Evolutionary conservation across 2,888 invertebrate genomes (phyloP).

Genomic region (Atethmia centrago): DNA sequence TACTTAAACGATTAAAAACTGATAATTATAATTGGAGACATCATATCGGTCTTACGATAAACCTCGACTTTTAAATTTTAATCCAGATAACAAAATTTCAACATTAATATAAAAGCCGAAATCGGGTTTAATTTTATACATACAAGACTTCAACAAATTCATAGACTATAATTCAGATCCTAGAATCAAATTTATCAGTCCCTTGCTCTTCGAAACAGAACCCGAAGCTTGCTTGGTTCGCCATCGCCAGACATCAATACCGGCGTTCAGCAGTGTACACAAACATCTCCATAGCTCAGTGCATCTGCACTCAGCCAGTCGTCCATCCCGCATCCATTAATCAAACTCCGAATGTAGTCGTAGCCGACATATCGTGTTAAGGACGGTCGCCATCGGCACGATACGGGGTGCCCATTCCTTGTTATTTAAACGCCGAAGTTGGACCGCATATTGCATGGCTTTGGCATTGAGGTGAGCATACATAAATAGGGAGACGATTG

Average conservation of each 20-base stretch:
- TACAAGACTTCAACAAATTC: background rate
- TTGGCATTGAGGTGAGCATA: background rate
- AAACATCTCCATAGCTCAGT: slow-evolving; percentile 40
- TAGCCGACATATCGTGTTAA: slow-evolving; percentile 15
- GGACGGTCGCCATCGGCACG: slow-evolving; percentile 32
- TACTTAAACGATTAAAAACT: slow-evolving; percentile 16
- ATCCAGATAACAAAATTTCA: background rate
- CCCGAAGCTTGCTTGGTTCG: background rate
- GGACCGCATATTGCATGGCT: background rate
- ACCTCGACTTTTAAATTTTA: slow-evolving; percentile 1
- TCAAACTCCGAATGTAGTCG: slow-evolving; percentile 28
- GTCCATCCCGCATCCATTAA: slow-evolving; percentile 45
- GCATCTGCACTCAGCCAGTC: slow-evolving; percentile 40
- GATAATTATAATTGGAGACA: slow-evolving; percentile 20
- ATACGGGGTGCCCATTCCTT: background rate
- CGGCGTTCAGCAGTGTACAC: slow-evolving; percentile 6
- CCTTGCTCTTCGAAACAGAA: background rate
- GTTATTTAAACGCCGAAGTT: slow-evolving; percentile 16
- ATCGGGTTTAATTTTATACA: background rate
- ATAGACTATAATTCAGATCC: background rate
- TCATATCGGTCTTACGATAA: slow-evolving; percentile 10
- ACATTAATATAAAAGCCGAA: background rate
- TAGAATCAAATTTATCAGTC: background rate
- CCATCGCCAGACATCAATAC: slow-evolving; percentile 10
- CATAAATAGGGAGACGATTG: background rate